These are phyloP conservation scores for Hippocampus comes DNA, from an alignment of 2,113 vertebrate species.

Conservation along the genomic window DNA sequence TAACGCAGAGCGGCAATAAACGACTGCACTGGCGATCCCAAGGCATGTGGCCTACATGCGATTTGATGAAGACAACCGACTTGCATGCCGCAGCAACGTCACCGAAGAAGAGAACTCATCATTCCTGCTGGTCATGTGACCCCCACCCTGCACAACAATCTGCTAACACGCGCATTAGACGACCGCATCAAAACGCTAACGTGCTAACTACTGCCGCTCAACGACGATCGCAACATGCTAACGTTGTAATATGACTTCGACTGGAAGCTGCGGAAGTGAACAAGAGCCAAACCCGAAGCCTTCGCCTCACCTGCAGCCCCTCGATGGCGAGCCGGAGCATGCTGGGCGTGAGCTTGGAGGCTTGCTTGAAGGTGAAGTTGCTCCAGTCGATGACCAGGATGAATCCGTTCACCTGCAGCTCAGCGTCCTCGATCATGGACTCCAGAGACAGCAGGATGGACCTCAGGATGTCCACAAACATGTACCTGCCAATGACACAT, in stretches of 20 bases:
- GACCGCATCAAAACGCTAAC: too few relatives aligned
- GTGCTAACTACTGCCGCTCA: too few relatives aligned
- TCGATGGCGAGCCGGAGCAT: constrained; percentile 97
- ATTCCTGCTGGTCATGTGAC: background rate
- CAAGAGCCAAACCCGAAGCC: too few relatives aligned
- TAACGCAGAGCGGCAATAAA: background rate
- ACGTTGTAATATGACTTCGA: background rate
- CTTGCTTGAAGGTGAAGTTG: constrained; percentile 99
- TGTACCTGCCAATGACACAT: constrained; percentile 77
- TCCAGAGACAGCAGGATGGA: constrained; percentile 95
- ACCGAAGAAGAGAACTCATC: constrained; percentile 3
- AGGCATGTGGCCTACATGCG: constrained; percentile 43
- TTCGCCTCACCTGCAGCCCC: constrained; percentile 84
- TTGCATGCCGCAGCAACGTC: background rate
- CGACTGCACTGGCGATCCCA: constrained; percentile 17
- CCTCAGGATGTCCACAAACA: constrained; percentile 94
- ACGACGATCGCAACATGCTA: background rate
- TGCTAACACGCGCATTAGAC: too few relatives aligned
- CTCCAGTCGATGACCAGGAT: constrained; percentile 99
- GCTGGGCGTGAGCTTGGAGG: constrained; percentile 94
- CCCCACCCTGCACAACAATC: background rate
- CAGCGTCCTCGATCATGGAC: constrained; percentile 96
- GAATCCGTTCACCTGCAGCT: constrained; percentile 98
- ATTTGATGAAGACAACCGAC: constrained; percentile 15
- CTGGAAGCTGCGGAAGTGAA: background rate